Base-by-base conservation (phyloP, 2,797 vertebrate genomes). In the Anas flavirostris region DNA sequence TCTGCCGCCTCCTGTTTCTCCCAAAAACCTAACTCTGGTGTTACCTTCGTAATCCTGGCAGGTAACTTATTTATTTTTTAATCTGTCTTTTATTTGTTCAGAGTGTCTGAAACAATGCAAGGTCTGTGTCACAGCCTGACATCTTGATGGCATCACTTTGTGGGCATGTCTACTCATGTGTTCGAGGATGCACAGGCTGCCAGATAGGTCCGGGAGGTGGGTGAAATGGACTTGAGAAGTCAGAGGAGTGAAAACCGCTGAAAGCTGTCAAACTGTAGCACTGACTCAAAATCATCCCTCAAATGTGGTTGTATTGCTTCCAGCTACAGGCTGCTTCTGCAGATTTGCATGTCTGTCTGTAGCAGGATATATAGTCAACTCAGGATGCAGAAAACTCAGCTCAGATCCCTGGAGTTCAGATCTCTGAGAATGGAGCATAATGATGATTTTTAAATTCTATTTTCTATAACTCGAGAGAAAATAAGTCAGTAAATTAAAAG, bases 221-320 rank as follows among this genome's bases (percentile, higher is more conserved):
- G n/a, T 84, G 67, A 48, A 0, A 0, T 82, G 26, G 67, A 46
- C 67, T 79, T 73, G 63, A 70, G 69, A 93, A 90, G 46, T 84
- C 88, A 76, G 15, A 52, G 56, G 33, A 84, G 28, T 82, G 77
- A 90, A 83, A 90, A 69, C 35, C 73, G 25, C 46, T 90, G 55
- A 33, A 93, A 91, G 55, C 41, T 73, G 52, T 66, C 39, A 16
- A 23, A 74, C 53, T 86, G 25, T 82, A 52, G 63, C 37, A 39
- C 55, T 92, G 90, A 84, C 67, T 95, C 80, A 76, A 91, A 91
- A 41, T 64, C 76, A 29, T 73, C 69, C 60, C 31, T 17, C 16
- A 41, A 60, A 46, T 59, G 46, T 44, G 41, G 19, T 44, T 64
- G 39, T 62, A 31, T 29, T 55, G 22, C 50, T 55, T 72, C 37